These are phyloP conservation scores for Megaustenia siamemsis DNA, from an alignment of 2,888 invertebrate genomes.

Conservation along the genomic window DNA sequence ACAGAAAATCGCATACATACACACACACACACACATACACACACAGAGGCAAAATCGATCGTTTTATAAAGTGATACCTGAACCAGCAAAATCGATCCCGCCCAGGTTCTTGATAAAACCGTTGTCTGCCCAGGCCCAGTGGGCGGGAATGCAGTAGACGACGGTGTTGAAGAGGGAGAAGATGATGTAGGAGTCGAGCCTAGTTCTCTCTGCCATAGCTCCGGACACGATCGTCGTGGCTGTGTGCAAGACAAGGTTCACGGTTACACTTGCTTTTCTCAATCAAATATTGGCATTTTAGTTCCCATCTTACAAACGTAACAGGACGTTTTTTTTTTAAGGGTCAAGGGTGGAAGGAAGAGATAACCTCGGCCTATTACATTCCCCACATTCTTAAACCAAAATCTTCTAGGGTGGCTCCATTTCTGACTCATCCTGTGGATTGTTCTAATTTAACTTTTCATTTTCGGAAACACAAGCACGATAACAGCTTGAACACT, in stretches of 20 bases:
- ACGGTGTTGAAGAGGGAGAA: constrained; percentile 76
- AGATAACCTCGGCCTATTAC: too few species aligned
- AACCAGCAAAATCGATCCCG: constrained; percentile 67
- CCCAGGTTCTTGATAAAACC: constrained; percentile 71
- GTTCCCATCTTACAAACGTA: too few species aligned
- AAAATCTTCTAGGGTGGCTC: too few species aligned
- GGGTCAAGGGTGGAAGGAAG: too few species aligned
- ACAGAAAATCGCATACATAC: neutral
- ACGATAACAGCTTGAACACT: too few species aligned
- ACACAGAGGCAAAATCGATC: neutral
- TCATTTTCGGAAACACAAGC: too few species aligned
- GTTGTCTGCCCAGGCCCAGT: constrained; percentile 79
- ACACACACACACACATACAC: neutral
- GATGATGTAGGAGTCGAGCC: constrained; percentile 74
- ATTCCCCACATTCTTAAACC: too few species aligned
- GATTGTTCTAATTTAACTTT: too few species aligned
- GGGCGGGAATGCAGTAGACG: constrained; percentile 79
- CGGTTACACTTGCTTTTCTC: too few species aligned
- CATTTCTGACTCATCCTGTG: too few species aligned
- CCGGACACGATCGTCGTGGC: constrained; percentile 79
- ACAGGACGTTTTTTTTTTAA: too few species aligned
- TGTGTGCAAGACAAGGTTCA: neutral
- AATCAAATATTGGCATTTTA: too few species aligned
- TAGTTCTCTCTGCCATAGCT: constrained; percentile 78
- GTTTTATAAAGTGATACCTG: constrained; percentile 1